Conservation (phyloP, 2,113 vertebrate species). For the Oplegnathus fasciatus region DNA sequence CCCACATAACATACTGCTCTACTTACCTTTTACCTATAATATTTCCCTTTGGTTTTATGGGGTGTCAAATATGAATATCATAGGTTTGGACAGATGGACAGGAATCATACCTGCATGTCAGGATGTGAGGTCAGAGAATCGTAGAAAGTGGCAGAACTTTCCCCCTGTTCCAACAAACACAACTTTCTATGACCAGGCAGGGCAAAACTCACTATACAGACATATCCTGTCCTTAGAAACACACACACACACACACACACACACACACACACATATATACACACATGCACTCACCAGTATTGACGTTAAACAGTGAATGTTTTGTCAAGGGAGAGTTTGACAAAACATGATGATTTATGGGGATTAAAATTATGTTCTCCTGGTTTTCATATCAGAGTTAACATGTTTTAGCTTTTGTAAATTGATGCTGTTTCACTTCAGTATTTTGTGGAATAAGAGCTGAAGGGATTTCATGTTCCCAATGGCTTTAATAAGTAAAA, state of each 20-base stretch:
- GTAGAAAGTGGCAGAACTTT: slow-evolving; percentile 23
- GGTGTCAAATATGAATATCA: slow-evolving; percentile 29
- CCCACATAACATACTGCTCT: neutral
- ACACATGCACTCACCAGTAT: neutral
- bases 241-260: neutral
- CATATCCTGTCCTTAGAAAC: slow-evolving; percentile 31
- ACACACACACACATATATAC: neutral
- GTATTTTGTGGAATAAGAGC: no score
- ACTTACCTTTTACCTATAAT: neutral
- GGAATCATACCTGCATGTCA: slow-evolving; percentile 47
- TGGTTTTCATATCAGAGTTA: neutral
- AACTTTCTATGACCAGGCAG: neutral
- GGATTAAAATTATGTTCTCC: neutral
- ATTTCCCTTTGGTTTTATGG: slow-evolving; percentile 45
- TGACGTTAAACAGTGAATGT: neutral
- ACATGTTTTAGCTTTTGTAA: neutral
- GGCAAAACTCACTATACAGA: slow-evolving; percentile 54
- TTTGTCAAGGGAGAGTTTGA: neutral
- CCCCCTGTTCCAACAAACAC: neutral
- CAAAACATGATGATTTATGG: neutral
- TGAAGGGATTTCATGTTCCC: neutral
- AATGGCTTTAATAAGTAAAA: neutral
- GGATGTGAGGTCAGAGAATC: slow-evolving; percentile 56
- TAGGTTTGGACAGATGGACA: slow-evolving; percentile 24
- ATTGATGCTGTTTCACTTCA: no score